A percentile compares a stretch with the other conserved stretches of the same genome.
Conservation (phyloP, 2,888 invertebrate species). For the Leptothorax acervorum region DNA sequence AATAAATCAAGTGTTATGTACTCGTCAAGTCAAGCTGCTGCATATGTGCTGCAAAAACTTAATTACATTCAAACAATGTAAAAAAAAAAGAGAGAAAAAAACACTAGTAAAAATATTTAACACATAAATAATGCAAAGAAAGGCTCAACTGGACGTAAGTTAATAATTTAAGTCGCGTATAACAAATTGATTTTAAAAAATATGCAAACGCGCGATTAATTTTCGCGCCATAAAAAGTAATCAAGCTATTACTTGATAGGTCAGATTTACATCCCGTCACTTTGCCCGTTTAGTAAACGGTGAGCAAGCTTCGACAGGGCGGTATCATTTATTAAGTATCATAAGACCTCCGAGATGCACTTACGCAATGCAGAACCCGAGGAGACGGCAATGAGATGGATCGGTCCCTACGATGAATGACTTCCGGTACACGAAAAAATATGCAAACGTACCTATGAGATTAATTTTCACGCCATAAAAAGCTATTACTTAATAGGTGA, state of each 20-base stretch:
- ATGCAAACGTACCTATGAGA: too few species aligned
- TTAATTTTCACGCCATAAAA: neutral
- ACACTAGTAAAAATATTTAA: neutral
- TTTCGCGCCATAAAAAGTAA: too few species aligned
- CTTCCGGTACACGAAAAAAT: neutral
- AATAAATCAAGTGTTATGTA: neutral
- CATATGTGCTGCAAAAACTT: neutral
- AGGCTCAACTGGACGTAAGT: neutral
- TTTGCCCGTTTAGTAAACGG: neutral
- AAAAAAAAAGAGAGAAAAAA: neutral
- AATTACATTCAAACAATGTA: neutral
- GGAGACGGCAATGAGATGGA: neutral
- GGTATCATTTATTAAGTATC: neutral
- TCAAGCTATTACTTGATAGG: neutral
- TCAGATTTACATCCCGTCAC: too few species aligned
- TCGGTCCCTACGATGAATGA: neutral
- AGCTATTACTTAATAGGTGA: neutral
- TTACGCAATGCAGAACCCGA: neutral
- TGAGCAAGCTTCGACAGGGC: neutral
- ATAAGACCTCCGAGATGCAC: neutral
- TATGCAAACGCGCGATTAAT: neutral
- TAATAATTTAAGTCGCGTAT: neutral
- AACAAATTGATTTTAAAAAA: neutral
- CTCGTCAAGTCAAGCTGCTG: neutral
- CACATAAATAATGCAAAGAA: neutral